phyloP scores from a whole-genome alignment of 2,888 invertebrate species.

The Heliothis peltigera region DNA sequence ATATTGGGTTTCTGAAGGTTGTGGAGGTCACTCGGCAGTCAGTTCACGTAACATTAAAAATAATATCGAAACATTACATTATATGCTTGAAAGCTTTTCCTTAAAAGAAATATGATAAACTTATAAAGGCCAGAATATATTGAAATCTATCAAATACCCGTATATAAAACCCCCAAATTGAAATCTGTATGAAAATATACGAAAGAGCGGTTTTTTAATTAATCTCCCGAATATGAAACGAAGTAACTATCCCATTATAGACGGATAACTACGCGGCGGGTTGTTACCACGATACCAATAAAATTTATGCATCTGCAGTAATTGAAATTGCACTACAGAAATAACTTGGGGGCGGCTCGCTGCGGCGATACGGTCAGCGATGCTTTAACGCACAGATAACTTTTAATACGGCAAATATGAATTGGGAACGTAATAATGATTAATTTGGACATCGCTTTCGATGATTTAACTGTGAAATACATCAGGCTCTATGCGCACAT shows the following conservation, averaged over 20 bases:
- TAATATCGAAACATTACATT: conserved; percentile 17
- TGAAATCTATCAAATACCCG: background rate
- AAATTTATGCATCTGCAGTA: conserved; percentile 63
- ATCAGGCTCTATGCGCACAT: conserved; percentile 7
- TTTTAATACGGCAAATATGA: conserved; percentile 40
- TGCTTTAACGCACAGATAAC: conserved; percentile 42
- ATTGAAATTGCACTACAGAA: conserved; percentile 61
- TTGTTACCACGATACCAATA: conserved; percentile 56
- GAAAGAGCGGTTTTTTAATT: conserved; percentile 48
- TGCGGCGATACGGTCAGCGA: conserved; percentile 44
- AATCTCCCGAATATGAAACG: conserved; percentile 30
- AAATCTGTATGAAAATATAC: background rate
- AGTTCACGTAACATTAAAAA: conserved; percentile 51
- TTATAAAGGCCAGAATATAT: background rate
- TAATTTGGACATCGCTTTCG: conserved; percentile 25
- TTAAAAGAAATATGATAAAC: background rate
- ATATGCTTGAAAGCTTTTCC: background rate
- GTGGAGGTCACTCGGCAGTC: conserved; percentile 47
- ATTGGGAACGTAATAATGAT: conserved; percentile 45
- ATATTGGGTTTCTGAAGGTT: conserved; percentile 49
- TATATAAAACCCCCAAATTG: background rate
- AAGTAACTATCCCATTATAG: conserved; percentile 49
- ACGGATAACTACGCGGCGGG: conserved; percentile 44
- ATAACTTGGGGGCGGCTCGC: conserved; percentile 51
- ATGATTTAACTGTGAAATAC: conserved; percentile 35